Evolutionary conservation across 1,140 invertebrate species (phyloP).

Genomic region (Mylabris phalerata): DNA sequence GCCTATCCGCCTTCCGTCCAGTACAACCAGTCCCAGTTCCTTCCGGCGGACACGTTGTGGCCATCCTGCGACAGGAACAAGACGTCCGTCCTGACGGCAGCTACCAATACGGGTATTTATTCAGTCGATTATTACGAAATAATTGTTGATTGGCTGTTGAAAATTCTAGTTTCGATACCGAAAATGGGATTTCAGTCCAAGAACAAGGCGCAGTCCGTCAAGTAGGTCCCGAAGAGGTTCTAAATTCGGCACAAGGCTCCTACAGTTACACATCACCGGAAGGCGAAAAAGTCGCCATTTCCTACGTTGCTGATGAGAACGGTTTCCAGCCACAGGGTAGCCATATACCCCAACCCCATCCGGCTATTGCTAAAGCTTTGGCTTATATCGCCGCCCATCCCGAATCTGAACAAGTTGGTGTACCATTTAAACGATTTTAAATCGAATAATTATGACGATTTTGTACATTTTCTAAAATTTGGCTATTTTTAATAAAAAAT

Average conservation of each 20-base stretch:
- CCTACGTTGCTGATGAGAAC: slow-evolving; percentile 50
- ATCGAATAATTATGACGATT: no score
- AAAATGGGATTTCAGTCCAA: slow-evolving; percentile 47
- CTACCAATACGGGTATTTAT: not conserved
- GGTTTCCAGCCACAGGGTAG: slow-evolving; percentile 49
- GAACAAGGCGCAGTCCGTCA: slow-evolving; percentile 37
- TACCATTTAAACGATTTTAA: no score
- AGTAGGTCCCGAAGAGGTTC: slow-evolving; percentile 7
- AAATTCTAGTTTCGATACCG: slow-evolving; percentile 43
- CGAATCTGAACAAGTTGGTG: not conserved
- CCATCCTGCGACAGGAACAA: not conserved
- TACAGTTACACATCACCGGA: slow-evolving; percentile 30
- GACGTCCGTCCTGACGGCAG: not conserved
- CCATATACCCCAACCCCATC: slow-evolving; percentile 45
- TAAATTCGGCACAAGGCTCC: slow-evolving; percentile 9
- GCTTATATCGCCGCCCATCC: slow-evolving; percentile 39
- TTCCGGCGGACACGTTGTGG: not conserved
- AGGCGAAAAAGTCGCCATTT: slow-evolving; percentile 43
- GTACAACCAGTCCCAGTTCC: not conserved
- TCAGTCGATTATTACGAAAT: not conserved
- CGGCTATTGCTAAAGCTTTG: slow-evolving; percentile 35
- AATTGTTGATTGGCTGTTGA: not conserved
- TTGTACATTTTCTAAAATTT: no score
- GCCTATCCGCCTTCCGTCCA: not conserved
- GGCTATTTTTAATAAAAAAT: no score